phyloP scores from a whole-genome alignment of 2,797 vertebrate genomes.

The Rhinatrema bivittatum region DNA sequence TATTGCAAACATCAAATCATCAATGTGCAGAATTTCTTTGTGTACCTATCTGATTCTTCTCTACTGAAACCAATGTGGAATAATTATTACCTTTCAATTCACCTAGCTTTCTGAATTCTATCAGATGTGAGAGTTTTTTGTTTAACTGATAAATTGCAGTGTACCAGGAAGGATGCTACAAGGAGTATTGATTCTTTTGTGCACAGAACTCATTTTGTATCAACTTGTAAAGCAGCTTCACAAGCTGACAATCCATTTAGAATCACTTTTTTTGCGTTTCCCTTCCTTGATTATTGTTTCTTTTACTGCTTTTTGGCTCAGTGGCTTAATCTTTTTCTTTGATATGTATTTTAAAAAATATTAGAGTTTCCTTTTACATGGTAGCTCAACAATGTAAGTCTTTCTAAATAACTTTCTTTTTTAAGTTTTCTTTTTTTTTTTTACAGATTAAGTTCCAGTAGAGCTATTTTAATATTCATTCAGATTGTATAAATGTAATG shows the following conservation, averaged over 20 bases:
- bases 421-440: background rate
- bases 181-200: conserved; percentile 64
- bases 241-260: conserved; percentile 63
- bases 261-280: conserved; percentile 65
- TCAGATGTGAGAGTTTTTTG: conserved; percentile 47
- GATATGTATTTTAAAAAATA: too few relatives aligned
- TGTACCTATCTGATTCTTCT: conserved; percentile 1
- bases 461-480: background rate
- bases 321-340: too few relatives aligned
- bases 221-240: conserved; percentile 60
- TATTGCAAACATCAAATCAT: background rate
- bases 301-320: conserved; percentile 49
- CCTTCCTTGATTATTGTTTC: conserved; percentile 51
- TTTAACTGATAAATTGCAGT: conserved; percentile 52
- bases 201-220: conserved; percentile 55
- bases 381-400: conserved; percentile 19
- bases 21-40: background rate
- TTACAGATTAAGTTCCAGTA: background rate
- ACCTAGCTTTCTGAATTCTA: conserved; percentile 22
- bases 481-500: background rate
- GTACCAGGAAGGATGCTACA: conserved; percentile 51
- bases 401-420: conserved; percentile 32
- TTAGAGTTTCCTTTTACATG: conserved; percentile 24
- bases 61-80: background rate
- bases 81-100: conserved; percentile 22